Base-by-base conservation (phyloP, 2,113 vertebrate species). In the Albula goreensis region DNA sequence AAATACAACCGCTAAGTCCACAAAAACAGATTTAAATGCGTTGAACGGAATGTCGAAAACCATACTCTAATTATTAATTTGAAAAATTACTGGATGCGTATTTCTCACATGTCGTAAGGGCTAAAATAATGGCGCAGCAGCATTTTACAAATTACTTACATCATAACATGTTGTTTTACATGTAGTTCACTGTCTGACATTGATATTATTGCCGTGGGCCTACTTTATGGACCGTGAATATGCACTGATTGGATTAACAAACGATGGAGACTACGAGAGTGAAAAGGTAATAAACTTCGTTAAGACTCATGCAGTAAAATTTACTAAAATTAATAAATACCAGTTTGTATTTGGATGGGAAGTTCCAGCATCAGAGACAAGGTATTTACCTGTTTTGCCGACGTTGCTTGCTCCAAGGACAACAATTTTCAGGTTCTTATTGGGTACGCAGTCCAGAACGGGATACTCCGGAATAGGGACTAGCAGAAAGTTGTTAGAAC, bases 391-490 rank as follows among this genome's bases (percentile, higher is more conserved):
- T 87, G 97, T 98, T 93, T 98, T 98, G 11, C 97, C 97, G 87
- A 98, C 97, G 89, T 95, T 93, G 87, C 95, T 97, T 70, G 97
- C 96, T 0, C 97, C 97, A 87, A 98, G 93, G 57, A 98, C 97
- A 88, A 96, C 97, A 0, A 98, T 97, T 94, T 98, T 98, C 90
- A 97, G 93, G 90, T 96, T 96, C 89, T 96, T 97, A 94, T 95
- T 97, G 87, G 97, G 96, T 63, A 94, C 94, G 0, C 95, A 96
- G 89, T 98, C 97, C 88, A 95, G 83, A 19, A 89, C 93, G 0
- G 97, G 96, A 60, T 96, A 96, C 93, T 98, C 97, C 84, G 97
- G 97, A 83, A 98, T 98, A 89, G 97, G 97, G 31, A 98, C 95
- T 92, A 98, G 93, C 89, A 98, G 95, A 90, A 97, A 98, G 92